Conservation (phyloP, 2,113 vertebrate species). For the Sylvilagus bachmani region DNA sequence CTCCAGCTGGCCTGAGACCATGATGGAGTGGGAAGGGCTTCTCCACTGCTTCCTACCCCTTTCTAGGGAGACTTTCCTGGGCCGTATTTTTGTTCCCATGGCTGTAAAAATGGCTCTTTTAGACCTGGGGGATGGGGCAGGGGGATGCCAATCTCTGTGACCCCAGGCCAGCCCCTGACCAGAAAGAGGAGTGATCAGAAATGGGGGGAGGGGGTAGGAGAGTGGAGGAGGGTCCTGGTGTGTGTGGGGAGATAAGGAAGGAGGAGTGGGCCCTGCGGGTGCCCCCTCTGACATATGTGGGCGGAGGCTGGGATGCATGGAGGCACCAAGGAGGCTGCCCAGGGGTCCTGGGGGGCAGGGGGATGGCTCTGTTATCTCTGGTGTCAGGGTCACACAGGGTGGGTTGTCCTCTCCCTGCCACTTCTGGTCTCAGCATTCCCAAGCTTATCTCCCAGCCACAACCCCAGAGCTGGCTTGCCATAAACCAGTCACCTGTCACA, state of each 20-base stretch:
- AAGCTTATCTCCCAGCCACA: slow-evolving; percentile 2
- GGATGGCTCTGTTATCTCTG: background rate
- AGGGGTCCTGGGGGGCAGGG: fast-evolving
- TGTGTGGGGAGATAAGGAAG: background rate
- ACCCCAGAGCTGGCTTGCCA: background rate
- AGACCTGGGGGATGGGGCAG: background rate
- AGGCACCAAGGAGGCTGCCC: background rate
- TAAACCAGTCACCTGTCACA: slow-evolving; percentile 54
- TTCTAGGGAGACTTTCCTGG: background rate
- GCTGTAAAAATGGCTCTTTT: background rate
- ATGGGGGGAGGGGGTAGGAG: background rate
- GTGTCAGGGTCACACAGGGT: background rate
- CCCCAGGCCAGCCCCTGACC: background rate
- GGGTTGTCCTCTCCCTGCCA: background rate
- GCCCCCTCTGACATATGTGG: background rate
- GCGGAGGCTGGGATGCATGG: too few relatives aligned
- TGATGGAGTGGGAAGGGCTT: background rate
- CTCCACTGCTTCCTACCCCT: background rate
- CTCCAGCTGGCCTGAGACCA: background rate
- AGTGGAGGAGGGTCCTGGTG: background rate
- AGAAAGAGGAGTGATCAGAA: background rate
- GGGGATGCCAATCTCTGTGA: background rate
- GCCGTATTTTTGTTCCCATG: background rate
- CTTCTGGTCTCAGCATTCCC: background rate
- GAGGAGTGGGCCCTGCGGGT: background rate